phyloP scores from a whole-genome alignment of 2,888 invertebrate species.

The Nymphalis c-album region DNA sequence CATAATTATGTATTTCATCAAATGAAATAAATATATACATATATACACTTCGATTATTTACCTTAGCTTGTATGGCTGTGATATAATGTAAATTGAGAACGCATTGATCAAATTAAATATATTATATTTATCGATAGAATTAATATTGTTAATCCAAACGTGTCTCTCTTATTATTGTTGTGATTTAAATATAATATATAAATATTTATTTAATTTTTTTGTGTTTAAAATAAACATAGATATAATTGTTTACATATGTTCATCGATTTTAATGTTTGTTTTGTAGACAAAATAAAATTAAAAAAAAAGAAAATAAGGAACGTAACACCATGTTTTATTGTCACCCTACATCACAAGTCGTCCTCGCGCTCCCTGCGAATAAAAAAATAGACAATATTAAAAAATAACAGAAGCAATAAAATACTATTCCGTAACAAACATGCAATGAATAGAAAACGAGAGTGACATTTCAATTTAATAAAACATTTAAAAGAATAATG shows the following conservation, averaged over 20 bases:
- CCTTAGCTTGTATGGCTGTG: slow-evolving; percentile 54
- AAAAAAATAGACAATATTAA: slow-evolving; percentile 13
- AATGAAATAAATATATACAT: neutral
- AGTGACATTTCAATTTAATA: slow-evolving; percentile 8
- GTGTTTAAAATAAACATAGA: too few relatives aligned
- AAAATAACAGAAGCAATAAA: slow-evolving; percentile 38
- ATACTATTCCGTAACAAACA: slow-evolving; percentile 54
- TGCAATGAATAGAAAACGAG: slow-evolving; percentile 49
- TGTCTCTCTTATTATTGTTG: too few relatives aligned
- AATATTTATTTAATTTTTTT: too few relatives aligned
- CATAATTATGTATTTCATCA: too few relatives aligned
- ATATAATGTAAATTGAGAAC: slow-evolving; percentile 40
- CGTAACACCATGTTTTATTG: slow-evolving; percentile 33
- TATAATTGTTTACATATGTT: neutral
- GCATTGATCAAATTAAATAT: neutral
- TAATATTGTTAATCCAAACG: too few relatives aligned
- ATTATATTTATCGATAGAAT: neutral
- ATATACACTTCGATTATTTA: neutral
- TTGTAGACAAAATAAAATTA: slow-evolving; percentile 12
- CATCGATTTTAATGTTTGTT: neutral
- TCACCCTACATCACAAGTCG: slow-evolving; percentile 40
- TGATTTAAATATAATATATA: too few relatives aligned
- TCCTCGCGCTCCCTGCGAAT: slow-evolving; percentile 33
- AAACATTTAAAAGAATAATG: neutral
- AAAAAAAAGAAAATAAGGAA: slow-evolving; percentile 31